Evolutionary conservation across 2,888 invertebrate genomes (phyloP), one percentile per base, ranked within the genome.

Genomic region (Cylindroiulus punctatus): DNA sequence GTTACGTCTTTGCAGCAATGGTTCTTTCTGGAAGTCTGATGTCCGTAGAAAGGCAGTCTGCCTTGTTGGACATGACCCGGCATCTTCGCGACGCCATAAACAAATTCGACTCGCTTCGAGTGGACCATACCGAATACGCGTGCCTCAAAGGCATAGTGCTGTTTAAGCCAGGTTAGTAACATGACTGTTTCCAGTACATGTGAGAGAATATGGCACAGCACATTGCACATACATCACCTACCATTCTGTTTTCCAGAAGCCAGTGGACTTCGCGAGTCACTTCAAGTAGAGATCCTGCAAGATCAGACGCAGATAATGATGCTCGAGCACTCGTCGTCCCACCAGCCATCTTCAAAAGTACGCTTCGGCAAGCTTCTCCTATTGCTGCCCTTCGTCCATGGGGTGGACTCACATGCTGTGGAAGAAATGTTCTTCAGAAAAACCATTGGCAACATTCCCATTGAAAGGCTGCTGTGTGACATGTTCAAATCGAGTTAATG

Each of bases 121-220:
- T 96, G 26, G 96, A 97, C 90, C 94, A 95, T 90, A 94, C 95
- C 0, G 97, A 97, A 90, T 95, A 94, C 89, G 95, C 96, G 65
- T 96, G 95, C 90, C 92, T 97, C n/a, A 96, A 96, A 90, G 95
- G 95, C 0, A 92, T 95, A 14, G 93, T 96, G 7, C 92, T 97
- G 7, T 97, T 96, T 90, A 95, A 95, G 91, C 93, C 95, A 91
- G 96, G 96, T 96, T 90, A 89, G n/a, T n/a, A n/a, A n/a, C n/a
- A n/a, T n/a, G n/a, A n/a, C n/a, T n/a, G n/a, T n/a, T n/a, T n/a
- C n/a, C n/a, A n/a, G n/a, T n/a, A n/a, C n/a, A n/a, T n/a, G n/a
- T n/a, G n/a, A n/a, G n/a, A n/a, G n/a, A n/a, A n/a, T n/a, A n/a
- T n/a, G n/a, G n/a, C n/a, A n/a, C n/a, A n/a, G n/a, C n/a, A n/a